These are phyloP conservation scores for Daktulosphaira vitifoliae DNA, from an alignment of 1,140 invertebrate species.

Conservation along the genomic window DNA sequence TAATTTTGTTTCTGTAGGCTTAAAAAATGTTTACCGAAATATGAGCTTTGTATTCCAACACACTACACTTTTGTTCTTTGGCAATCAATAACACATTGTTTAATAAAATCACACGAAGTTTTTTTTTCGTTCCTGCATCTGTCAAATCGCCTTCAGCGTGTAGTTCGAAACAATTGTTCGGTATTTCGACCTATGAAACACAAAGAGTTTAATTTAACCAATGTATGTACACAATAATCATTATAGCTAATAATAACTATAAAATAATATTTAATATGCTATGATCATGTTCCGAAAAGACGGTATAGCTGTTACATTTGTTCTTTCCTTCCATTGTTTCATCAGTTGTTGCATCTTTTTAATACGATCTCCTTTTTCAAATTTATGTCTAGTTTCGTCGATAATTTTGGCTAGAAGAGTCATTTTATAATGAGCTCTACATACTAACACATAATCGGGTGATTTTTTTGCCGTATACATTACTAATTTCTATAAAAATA, in stretches of 20 bases:
- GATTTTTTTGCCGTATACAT: neutral
- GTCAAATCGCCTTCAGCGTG: slow-evolving; percentile 12
- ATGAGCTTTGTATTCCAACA: slow-evolving; percentile 18
- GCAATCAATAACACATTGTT: slow-evolving; percentile 23
- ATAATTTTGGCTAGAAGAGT: slow-evolving; percentile 10
- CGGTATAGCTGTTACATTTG: slow-evolving; percentile 4
- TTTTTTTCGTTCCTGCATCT: slow-evolving; percentile 16
- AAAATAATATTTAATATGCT: too few species aligned
- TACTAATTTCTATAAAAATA: slow-evolving; percentile 12
- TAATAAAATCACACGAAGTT: slow-evolving; percentile 17
- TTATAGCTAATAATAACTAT: too few species aligned
- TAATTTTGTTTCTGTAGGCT: neutral
- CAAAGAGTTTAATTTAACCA: too few species aligned
- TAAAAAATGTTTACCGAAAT: slow-evolving; percentile 6
- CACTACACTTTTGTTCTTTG: slow-evolving; percentile 14
- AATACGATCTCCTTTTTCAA: slow-evolving; percentile 8
- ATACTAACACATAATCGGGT: neutral
- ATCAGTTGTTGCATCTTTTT: slow-evolving; percentile 6
- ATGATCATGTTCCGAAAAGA: too few species aligned
- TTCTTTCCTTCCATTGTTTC: slow-evolving; percentile 12
- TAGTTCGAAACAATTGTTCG: slow-evolving; percentile 24
- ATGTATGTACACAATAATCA: too few species aligned
- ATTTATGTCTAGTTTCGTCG: slow-evolving; percentile 22
- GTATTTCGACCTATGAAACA: neutral
- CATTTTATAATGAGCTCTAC: slow-evolving; percentile 17